Conservation (phyloP, 2,797 vertebrate genomes). For the Periophthalmus magnuspinnatus region DNA sequence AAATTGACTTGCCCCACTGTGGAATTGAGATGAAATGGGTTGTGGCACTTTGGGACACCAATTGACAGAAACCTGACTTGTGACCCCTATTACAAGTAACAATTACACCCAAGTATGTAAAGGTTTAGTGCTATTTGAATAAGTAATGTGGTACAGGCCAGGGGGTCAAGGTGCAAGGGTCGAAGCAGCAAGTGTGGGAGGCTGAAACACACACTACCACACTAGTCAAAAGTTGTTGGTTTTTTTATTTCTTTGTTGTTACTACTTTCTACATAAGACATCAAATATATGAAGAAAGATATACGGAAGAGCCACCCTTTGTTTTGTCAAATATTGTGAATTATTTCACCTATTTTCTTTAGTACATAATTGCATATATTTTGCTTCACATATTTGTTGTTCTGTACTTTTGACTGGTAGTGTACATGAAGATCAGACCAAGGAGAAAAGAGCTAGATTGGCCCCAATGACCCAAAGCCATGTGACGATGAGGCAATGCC, state of each 20-base stretch:
- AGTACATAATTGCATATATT: no score
- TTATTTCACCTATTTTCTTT: no score
- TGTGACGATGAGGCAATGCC: neutral
- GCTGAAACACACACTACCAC: conserved; percentile 12
- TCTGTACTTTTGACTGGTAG: no score
- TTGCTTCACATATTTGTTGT: no score
- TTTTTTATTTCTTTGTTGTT: no score
- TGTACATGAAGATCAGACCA: conserved; percentile 42
- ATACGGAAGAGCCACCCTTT: no score
- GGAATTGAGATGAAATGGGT: conserved; percentile 18
- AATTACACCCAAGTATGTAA: conserved; percentile 30
- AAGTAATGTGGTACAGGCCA: conserved; percentile 22
- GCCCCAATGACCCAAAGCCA: conserved; percentile 15
- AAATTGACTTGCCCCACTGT: conserved; percentile 31
- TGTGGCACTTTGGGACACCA: conserved; percentile 23
- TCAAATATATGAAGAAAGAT: no score
- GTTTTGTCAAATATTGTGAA: no score
- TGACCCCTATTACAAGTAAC: conserved; percentile 46
- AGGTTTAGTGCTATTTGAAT: conserved; percentile 40
- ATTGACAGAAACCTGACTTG: conserved; percentile 31
- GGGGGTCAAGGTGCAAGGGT: conserved; percentile 16
- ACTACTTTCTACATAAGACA: no score
- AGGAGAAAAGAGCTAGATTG: conserved; percentile 13
- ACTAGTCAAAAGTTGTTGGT: no score
- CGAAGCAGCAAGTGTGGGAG: conserved; percentile 11